Evolutionary conservation across 2,797 vertebrate species (phyloP).

Genomic region (Ficedula albicollis): DNA sequence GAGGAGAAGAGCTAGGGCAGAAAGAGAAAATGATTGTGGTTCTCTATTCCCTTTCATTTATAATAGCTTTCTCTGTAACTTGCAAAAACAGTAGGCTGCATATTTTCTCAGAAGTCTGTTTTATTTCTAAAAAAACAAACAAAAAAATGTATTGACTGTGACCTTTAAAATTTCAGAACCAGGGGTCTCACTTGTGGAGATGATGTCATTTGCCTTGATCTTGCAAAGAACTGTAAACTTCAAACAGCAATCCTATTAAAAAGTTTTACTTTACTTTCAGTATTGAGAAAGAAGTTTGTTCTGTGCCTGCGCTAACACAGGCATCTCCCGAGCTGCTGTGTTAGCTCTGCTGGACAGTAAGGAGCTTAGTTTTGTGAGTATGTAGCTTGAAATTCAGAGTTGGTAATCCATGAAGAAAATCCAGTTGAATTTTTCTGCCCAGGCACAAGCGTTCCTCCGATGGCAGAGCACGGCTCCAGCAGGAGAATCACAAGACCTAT

Average conservation of each 20-base stretch:
- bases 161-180: constrained; percentile 55
- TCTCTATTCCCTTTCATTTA: constrained; percentile 12
- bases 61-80: constrained; percentile 2
- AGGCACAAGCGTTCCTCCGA: not conserved
- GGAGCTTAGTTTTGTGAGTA: not conserved
- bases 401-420: constrained; percentile 9
- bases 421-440: not conserved
- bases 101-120: constrained; percentile 38
- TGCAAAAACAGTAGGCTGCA: not conserved
- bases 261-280: constrained; percentile 45
- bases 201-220: constrained; percentile 62
- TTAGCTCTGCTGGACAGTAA: constrained; percentile 14
- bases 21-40: not conserved
- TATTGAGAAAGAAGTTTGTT: constrained; percentile 23
- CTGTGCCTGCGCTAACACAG: not conserved
- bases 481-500: constrained; percentile 35
- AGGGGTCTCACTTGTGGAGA: constrained; percentile 26
- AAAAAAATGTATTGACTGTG: not conserved
- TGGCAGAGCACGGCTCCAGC: not conserved
- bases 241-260: constrained; percentile 59
- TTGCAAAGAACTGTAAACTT: constrained; percentile 33
- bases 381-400: constrained; percentile 39
- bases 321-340: not conserved
- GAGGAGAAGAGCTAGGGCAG: not conserved
- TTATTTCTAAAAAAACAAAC: not conserved